These are phyloP conservation scores for Monopterus albus DNA, from an alignment of 2,113 vertebrate species.

Conservation along the genomic window DNA sequence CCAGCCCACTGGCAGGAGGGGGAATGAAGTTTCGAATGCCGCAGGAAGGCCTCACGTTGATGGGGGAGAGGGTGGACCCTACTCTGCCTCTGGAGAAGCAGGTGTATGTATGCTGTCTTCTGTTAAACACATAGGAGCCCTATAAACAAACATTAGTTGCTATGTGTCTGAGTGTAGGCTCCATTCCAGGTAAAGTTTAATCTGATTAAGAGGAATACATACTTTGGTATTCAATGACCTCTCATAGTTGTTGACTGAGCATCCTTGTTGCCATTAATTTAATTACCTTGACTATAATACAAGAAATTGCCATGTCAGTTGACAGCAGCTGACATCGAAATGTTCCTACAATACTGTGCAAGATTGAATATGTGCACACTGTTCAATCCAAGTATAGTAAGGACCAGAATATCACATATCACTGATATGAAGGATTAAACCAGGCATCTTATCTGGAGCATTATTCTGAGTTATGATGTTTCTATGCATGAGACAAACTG, in stretches of 20 bases:
- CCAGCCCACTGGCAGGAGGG: constrained; percentile 84
- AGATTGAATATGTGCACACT: not conserved
- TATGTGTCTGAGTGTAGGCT: not conserved
- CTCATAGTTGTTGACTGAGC: not conserved
- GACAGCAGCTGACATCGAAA: not conserved
- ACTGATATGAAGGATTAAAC: not conserved
- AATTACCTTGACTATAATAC: constrained; percentile 6
- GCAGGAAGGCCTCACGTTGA: constrained; percentile 82
- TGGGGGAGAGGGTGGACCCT: constrained; percentile 95
- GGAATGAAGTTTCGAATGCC: constrained; percentile 89
- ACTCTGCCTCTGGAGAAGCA: constrained; percentile 92
- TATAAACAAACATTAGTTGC: too few relatives aligned
- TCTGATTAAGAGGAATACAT: constrained; percentile 25
- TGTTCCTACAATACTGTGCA: not conserved
- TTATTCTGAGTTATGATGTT: constrained; percentile 13
- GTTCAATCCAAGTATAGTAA: not conserved
- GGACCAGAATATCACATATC: not conserved
- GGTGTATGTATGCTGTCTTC: constrained; percentile 86
- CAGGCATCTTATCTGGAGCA: not conserved
- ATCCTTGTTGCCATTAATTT: constrained; percentile 7
- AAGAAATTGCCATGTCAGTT: too few relatives aligned
- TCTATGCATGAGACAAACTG: constrained; percentile 9
- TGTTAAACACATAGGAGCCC: not conserved
- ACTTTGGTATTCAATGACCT: not conserved
- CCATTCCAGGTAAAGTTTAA: constrained; percentile 17